Evolutionary conservation across 2,797 vertebrate genomes (phyloP).

Genomic region (Thalassophryne amazonica): DNA sequence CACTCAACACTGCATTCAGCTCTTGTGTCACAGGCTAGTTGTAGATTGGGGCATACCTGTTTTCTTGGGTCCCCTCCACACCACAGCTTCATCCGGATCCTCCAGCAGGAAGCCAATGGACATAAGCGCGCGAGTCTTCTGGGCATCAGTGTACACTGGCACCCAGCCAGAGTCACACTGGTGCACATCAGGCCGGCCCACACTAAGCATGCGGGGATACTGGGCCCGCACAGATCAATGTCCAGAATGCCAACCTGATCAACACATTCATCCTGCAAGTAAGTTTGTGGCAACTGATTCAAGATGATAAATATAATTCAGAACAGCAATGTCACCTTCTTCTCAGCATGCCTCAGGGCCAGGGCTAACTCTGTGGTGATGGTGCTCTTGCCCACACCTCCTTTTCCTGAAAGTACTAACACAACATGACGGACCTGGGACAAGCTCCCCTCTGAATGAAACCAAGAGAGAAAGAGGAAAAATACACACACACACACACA

Average conservation of each 20-base stretch:
- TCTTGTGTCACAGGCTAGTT: not conserved
- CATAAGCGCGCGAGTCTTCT: constrained; percentile 88
- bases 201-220: constrained; percentile 88
- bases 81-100: constrained; percentile 87
- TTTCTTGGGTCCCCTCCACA: constrained; percentile 98
- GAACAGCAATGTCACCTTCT: too few species aligned
- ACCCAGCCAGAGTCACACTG: constrained; percentile 94
- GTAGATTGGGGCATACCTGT: constrained; percentile 72
- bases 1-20: too few species aligned
- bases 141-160: constrained; percentile 85
- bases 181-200: constrained; percentile 82
- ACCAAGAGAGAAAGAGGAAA: not conserved
- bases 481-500: too few species aligned
- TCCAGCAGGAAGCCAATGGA: constrained; percentile 95
- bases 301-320: too few species aligned
- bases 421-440: constrained; percentile 81
- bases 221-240: constrained; percentile 93
- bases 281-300: too few species aligned
- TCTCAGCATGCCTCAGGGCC: constrained; percentile 80
- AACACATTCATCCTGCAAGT: too few species aligned
- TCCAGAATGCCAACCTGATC: constrained; percentile 93
- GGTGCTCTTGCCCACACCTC: constrained; percentile 96
- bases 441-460: constrained; percentile 67
- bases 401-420: constrained; percentile 92
- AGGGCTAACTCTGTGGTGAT: constrained; percentile 88